A percentile compares a stretch with the other conserved stretches of the same genome.
Evolutionary conservation across 2,888 invertebrate genomes (phyloP).

Genomic region (Entomobrya multifasciata): DNA sequence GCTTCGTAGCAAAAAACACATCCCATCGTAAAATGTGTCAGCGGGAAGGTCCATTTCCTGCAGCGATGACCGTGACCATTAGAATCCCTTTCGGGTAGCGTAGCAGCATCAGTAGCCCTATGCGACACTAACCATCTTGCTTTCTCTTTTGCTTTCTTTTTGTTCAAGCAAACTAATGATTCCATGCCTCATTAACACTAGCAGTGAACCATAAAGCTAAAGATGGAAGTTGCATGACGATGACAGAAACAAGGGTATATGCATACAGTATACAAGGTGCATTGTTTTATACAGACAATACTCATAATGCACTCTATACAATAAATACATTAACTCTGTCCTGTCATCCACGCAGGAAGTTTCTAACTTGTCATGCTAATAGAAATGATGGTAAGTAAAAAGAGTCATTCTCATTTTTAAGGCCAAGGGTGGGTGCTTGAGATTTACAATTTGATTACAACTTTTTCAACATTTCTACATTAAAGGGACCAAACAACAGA

Average conservation of each 20-base stretch:
- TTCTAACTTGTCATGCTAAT: not conserved
- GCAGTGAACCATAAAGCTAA: conserved; percentile 58
- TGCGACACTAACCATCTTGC: not conserved
- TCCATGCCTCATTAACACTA: conserved; percentile 62
- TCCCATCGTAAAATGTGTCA: conserved; percentile 26
- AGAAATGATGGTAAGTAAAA: conserved; percentile 3
- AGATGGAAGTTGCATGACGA: conserved; percentile 48
- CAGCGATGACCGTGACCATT: conserved; percentile 65
- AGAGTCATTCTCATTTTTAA: conserved; percentile 33
- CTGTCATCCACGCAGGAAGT: not conserved
- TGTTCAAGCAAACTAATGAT: conserved; percentile 52
- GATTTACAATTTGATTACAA: not conserved
- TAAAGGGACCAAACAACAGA: too few relatives aligned
- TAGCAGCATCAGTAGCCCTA: not conserved
- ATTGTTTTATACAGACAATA: too few relatives aligned
- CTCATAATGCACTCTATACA: too few relatives aligned
- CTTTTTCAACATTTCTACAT: not conserved
- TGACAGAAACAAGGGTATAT: too few relatives aligned
- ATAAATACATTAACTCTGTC: too few relatives aligned
- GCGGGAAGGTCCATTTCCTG: conserved; percentile 60
- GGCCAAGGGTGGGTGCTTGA: conserved; percentile 44
- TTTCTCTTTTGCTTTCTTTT: conserved; percentile 11
- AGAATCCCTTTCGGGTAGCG: conserved; percentile 26
- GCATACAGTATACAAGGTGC: not conserved
- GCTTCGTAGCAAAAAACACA: not conserved